These are phyloP conservation scores for Enteromius unitaeniatus DNA, from an alignment of 2,797 vertebrate genomes.

Conservation along the genomic window DNA sequence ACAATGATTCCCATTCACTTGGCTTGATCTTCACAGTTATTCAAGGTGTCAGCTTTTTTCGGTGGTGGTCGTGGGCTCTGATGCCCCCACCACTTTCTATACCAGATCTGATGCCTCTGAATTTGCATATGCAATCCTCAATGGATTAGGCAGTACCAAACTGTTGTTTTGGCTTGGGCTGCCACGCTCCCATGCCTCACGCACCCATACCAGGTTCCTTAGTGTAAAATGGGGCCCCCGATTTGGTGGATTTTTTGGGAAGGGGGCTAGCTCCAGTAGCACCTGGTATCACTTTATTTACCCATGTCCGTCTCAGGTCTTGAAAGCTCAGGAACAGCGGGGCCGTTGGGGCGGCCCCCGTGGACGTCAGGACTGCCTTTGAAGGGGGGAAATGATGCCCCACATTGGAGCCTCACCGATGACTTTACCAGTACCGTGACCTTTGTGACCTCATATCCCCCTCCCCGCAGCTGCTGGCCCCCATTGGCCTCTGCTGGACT, in stretches of 20 bases:
- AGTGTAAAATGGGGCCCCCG: conserved; percentile 75
- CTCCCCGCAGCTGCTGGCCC: conserved; percentile 75
- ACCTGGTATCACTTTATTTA: conserved; percentile 90
- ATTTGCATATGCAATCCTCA: conserved; percentile 32
- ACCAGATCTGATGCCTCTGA: conserved; percentile 55
- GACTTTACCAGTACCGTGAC: conserved; percentile 84
- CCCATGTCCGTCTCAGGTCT: conserved; percentile 79
- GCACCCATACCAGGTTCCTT: conserved; percentile 60
- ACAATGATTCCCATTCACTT: conserved; percentile 71
- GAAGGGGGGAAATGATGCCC: conserved; percentile 77
- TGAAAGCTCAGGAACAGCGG: conserved; percentile 74
- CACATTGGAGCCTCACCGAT: conserved; percentile 75
- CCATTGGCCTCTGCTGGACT: conserved; percentile 69
- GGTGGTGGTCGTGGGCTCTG: conserved; percentile 61
- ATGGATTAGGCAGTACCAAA: conserved; percentile 19
- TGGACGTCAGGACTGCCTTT: conserved; percentile 78
- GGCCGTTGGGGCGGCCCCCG: conserved; percentile 72
- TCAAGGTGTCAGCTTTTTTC: conserved; percentile 63
- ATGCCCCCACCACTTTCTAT: conserved; percentile 12
- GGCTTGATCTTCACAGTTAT: conserved; percentile 73
- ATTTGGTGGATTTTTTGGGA: conserved; percentile 70
- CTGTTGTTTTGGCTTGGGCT: conserved; percentile 26
- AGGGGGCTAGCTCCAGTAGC: conserved; percentile 64
- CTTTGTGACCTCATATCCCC: conserved; percentile 75
- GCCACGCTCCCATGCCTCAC: conserved; percentile 36